phyloP scores from a whole-genome alignment of 1,140 invertebrate species.

The Drosophila santomea region DNA sequence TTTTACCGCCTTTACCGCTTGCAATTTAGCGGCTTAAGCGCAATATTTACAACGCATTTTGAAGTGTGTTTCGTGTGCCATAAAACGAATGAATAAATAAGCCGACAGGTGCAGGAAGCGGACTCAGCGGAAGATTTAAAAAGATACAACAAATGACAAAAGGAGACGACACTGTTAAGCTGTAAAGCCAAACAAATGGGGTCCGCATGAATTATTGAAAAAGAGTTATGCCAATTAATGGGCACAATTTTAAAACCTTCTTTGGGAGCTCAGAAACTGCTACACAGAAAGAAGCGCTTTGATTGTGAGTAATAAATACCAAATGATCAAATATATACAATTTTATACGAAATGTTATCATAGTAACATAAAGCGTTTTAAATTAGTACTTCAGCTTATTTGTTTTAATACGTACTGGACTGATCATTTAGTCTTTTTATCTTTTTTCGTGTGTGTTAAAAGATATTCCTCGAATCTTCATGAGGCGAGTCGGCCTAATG shows the following conservation, averaged over 20 bases:
- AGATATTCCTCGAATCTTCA: slow-evolving; percentile 15
- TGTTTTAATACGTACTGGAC: neutral
- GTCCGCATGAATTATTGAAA: slow-evolving; percentile 44
- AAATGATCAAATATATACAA: no score
- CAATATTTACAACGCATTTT: slow-evolving; percentile 77
- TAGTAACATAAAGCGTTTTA: neutral
- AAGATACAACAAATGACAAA: slow-evolving; percentile 28
- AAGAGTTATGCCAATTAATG: slow-evolving; percentile 46
- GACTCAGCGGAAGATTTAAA: slow-evolving; percentile 24
- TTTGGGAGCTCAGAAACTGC: neutral
- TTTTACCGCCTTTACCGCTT: slow-evolving; percentile 49
- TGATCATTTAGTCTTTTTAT: no score
- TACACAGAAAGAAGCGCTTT: neutral
- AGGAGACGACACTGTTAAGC: slow-evolving; percentile 50
- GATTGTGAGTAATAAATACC: neutral
- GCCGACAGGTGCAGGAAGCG: slow-evolving; percentile 55
- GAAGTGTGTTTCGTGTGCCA: slow-evolving; percentile 63
- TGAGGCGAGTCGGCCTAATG: slow-evolving; percentile 28
- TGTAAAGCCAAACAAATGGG: slow-evolving; percentile 47
- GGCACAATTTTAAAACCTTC: neutral
- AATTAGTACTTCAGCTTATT: neutral
- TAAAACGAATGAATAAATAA: slow-evolving; percentile 66
- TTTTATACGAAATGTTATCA: neutral
- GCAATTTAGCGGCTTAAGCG: slow-evolving; percentile 79
- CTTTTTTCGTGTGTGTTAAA: neutral